These are phyloP conservation scores for Nycticryphes semicollaris DNA, from an alignment of 2,113 vertebrate species.

Conservation along the genomic window DNA sequence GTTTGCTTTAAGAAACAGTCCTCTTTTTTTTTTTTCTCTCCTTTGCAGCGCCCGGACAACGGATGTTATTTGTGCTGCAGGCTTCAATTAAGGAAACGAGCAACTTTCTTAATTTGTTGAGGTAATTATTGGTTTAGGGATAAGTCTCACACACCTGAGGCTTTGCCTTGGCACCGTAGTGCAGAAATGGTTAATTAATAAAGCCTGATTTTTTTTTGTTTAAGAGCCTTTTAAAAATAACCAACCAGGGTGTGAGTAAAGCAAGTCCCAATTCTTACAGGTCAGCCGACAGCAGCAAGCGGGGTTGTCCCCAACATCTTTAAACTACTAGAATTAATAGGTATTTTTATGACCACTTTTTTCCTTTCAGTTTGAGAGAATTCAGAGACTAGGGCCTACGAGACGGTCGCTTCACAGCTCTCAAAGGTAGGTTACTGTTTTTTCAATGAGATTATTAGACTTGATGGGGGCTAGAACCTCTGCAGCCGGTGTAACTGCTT, in stretches of 20 bases:
- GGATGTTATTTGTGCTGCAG: neutral
- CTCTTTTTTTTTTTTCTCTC: neutral
- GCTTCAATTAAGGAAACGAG: neutral
- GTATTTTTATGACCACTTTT: neutral
- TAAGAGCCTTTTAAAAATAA: neutral
- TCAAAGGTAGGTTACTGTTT: neutral
- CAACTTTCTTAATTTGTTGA: neutral
- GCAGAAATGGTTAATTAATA: neutral
- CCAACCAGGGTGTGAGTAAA: neutral
- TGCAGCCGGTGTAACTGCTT: neutral
- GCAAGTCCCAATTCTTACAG: neutral
- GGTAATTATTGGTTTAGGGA: neutral
- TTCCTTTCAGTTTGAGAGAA: neutral
- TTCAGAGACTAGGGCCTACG: neutral
- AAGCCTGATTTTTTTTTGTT: neutral
- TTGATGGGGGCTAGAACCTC: neutral
- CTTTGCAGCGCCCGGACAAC: too few relatives aligned
- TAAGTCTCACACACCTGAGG: neutral
- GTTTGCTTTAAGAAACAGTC: neutral
- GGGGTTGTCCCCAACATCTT: neutral
- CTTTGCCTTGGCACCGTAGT: neutral
- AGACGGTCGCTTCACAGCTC: neutral
- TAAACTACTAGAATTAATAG: neutral
- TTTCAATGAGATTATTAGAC: neutral
- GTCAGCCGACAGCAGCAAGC: neutral